Evolutionary conservation across 2,113 vertebrate species (phyloP).

Genomic region (Enhydra lutris): DNA sequence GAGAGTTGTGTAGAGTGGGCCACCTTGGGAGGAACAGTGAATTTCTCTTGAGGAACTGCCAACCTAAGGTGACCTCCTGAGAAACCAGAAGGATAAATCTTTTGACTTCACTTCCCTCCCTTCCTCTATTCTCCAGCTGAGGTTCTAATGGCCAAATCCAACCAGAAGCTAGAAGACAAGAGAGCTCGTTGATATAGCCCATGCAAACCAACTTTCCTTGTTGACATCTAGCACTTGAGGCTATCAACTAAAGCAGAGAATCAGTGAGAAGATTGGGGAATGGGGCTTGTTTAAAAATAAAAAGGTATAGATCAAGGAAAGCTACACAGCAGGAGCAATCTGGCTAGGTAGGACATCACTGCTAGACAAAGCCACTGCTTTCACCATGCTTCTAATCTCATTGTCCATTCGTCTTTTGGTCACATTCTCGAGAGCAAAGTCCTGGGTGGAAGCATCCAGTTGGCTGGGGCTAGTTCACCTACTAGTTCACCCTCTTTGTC

Average conservation of each 20-base stretch:
- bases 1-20: neutral
- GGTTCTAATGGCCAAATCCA: neutral
- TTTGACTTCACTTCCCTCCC: neutral
- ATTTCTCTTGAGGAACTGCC: neutral
- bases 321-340: neutral
- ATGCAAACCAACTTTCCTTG: neutral
- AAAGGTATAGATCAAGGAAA: neutral
- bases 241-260: neutral
- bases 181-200: neutral
- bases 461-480: neutral
- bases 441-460: neutral
- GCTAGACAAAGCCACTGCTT: neutral
- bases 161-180: neutral
- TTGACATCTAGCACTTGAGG: neutral
- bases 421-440: neutral
- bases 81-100: neutral
- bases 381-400: neutral
- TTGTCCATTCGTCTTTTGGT: neutral
- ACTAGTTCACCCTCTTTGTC: neutral
- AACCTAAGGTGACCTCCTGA: neutral
- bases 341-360: neutral
- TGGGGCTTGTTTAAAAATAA: neutral
- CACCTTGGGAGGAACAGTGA: neutral
- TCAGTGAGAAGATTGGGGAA: neutral
- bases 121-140: neutral